Conservation (phyloP, 2,888 invertebrate genomes). For the Oscheius sp. region DNA sequence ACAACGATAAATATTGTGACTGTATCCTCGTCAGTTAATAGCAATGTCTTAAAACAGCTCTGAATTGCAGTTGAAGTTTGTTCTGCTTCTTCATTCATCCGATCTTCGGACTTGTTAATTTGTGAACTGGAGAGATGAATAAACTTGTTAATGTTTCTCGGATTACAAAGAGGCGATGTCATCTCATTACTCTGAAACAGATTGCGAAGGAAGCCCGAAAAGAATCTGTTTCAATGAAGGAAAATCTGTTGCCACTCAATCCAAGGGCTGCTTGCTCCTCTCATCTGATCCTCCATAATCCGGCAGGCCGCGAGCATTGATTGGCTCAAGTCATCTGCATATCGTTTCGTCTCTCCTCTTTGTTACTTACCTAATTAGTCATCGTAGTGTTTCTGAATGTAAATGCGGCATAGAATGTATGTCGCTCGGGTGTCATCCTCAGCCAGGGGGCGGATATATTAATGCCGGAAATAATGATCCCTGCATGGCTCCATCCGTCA, state of each 20-base stretch:
- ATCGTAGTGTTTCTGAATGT: constrained; percentile 7
- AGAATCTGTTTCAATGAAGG: background rate
- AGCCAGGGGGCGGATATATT: background rate
- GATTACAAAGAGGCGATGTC: too few species aligned
- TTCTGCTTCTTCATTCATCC: background rate
- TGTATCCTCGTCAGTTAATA: background rate
- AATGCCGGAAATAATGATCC: constrained; percentile 1
- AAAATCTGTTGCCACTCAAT: background rate
- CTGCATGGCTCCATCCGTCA: background rate
- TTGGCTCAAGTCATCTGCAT: constrained; percentile 29
- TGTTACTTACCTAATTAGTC: constrained; percentile 27
- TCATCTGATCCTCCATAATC: constrained; percentile 28
- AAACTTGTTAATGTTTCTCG: too few species aligned
- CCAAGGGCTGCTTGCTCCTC: constrained; percentile 13
- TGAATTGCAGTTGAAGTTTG: background rate
- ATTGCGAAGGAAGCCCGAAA: background rate
- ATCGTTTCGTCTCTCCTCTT: constrained; percentile 7
- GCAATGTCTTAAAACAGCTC: background rate
- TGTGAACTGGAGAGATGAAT: too few species aligned
- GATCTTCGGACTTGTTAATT: too few species aligned
- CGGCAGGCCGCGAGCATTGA: constrained; percentile 18
- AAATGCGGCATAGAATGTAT: too few species aligned
- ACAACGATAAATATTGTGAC: too few species aligned
- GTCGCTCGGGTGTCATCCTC: background rate
- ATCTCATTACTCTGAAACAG: background rate